Evolutionary conservation across 2,113 vertebrate species (phyloP).

Genomic region (Cygnus atratus): DNA sequence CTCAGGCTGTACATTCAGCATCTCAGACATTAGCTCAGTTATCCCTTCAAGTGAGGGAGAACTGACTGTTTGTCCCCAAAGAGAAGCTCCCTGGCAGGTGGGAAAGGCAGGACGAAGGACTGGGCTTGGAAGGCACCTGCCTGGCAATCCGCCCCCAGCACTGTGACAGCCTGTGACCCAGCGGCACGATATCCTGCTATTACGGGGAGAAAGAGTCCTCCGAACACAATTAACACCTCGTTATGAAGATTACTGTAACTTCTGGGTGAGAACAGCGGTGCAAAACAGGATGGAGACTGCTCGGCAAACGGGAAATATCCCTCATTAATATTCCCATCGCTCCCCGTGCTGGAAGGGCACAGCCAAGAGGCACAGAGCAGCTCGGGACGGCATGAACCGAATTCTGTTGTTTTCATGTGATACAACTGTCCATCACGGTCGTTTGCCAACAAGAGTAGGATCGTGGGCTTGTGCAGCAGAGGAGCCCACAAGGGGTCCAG

Average conservation of each 20-base stretch:
- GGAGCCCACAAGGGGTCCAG: neutral
- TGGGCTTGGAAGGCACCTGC: neutral
- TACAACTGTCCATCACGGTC: neutral
- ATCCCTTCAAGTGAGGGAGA: neutral
- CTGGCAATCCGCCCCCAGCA: neutral
- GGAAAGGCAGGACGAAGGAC: neutral
- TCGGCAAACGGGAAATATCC: neutral
- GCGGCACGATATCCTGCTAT: neutral
- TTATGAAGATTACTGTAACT: neutral
- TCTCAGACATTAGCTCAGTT: neutral
- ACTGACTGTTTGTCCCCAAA: neutral
- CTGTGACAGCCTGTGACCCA: neutral
- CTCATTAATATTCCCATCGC: neutral
- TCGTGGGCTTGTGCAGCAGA: neutral
- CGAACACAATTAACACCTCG: conserved; percentile 25
- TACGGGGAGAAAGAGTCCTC: neutral
- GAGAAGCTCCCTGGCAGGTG: neutral
- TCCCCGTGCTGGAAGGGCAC: neutral
- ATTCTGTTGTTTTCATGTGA: neutral
- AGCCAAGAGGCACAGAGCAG: neutral
- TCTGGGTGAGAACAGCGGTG: neutral
- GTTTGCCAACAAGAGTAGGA: neutral
- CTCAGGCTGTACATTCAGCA: neutral
- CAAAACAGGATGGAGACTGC: neutral
- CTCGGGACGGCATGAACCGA: fast-evolving